A percentile compares a stretch with the other conserved stretches of the same genome.
Conservation (phyloP, 2,113 vertebrate genomes). For the Labeo rohita region DNA sequence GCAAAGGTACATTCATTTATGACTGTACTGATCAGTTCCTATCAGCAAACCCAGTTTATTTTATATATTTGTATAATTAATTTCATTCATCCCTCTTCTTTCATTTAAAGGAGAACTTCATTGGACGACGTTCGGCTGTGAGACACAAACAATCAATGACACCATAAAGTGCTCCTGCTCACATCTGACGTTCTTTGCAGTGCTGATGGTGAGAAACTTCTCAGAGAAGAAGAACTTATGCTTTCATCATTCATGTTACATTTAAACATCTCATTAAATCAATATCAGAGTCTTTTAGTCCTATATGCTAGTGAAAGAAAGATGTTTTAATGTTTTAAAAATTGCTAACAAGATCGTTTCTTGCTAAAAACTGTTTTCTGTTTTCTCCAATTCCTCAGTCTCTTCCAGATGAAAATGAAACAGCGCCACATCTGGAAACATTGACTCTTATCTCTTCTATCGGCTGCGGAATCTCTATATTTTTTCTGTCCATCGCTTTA, state of each 20-base stretch:
- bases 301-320: no score
- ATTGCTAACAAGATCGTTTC: no score
- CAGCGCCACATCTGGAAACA: constrained; percentile 28
- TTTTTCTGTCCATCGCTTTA: constrained; percentile 61
- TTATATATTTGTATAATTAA: no score
- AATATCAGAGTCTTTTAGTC: not conserved
- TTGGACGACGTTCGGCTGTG: not conserved
- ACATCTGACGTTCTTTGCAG: constrained; percentile 70
- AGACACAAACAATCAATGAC: not conserved
- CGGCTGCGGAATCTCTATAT: constrained; percentile 66
- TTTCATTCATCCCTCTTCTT: not conserved
- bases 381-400: constrained; percentile 35
- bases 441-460: constrained; percentile 63
- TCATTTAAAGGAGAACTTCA: not conserved
- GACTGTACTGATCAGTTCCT: not conserved
- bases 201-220: constrained; percentile 62
- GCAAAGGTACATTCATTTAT: not conserved
- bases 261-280: not conserved
- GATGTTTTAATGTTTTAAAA: no score
- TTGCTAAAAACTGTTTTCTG: not conserved
- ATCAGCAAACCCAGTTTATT: not conserved
- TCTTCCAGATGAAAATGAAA: not conserved
- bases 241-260: no score
- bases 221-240: not conserved
- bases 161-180: constrained; percentile 59